Base-by-base conservation (phyloP, 2,888 invertebrate species). In the Chesias legatella region DNA sequence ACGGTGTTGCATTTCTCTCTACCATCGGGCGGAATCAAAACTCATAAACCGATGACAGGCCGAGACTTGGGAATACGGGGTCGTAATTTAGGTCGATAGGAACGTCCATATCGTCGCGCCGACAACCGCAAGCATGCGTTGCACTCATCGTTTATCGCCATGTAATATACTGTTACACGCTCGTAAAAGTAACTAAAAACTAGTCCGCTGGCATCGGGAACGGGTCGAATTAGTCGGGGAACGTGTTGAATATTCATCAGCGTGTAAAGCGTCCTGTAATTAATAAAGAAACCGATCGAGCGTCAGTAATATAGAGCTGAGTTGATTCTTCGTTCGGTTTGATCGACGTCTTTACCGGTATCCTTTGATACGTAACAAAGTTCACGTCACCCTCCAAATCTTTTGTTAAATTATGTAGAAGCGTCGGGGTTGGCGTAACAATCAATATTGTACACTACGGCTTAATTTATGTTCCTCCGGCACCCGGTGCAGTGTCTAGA, bases 21-120 rank as follows among this genome's bases (percentile, higher is more conserved):
- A 58, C 71, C 71, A 80, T 75, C 74, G 75, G 73, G 70, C 70
- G 73, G 72, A 82, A 86, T 86, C 84, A 86, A 85, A 83, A 79
- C 83, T 78, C 76, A 80, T 86, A 85, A 85, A 85, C 72, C 67
- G 71, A 77, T 78, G 79, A 77, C 83, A 76, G 63, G 81, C n/a
- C n/a, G n/a, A n/a, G n/a, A n/a, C 81, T 79, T 83, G 86, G 82
- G 85, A 86, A 86, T 73, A 78, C 69, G 60, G 77, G 73, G 66
- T 67, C 56, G 78, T 74, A 74, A 78, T 74, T 73, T 74, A 71
- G 75, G 70, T 69, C 73, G 76, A 73, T 81, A 77, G 74, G 60
- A 63, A 60, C 61, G 63, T 60, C 64, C 73, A 71, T 78, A 79
- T 79, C 81, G 81, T 79, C 73, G 72, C 63, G 66, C 74, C 73